Base-by-base conservation (phyloP, 2,113 vertebrate genomes). In the Rhinichthys klamathensis region DNA sequence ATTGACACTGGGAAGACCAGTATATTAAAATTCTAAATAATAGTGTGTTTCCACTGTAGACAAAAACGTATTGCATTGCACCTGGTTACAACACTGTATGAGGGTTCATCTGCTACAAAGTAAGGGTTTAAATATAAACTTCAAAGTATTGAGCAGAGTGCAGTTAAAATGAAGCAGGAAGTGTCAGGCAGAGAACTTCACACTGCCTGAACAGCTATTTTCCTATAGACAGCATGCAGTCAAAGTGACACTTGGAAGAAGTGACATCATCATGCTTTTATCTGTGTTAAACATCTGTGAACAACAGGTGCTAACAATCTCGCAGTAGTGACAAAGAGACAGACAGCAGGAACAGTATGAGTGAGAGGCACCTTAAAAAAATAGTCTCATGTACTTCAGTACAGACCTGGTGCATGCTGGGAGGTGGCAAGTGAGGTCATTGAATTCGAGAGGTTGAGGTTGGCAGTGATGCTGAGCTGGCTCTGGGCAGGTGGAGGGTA, bases 361-460 rank as follows among this genome's bases (percentile, higher is more conserved):
- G 27, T 67, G 15, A 67, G 13, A 67, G 30, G 2, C 63, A 67
- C 7, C 15, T 67, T 72, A 2, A 41, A 13, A 41, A 70, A 70
- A 23, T 10, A 12, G 21, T 35, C 30, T 67, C 18, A 35, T 10
- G 32, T 70, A 38, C 18, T 10, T 56, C 54, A 56, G n/a, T 41
- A 56, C 95, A 93, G 89, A 99, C 98, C 98, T 96, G 97, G 97
- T 84, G 97, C 97, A 93, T 99, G 98, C 94, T 99, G 98, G 85
- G 97, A 99, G 74, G 97, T 99, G 83, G 97, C 98, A 76, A 99
- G 96, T 38, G 98, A 99, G 94, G 97, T 99, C 97, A 99, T 98
- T 93, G 98, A 99, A 93, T 98, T 99, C 86, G 98, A 99, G 81
- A 99, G 96, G 94, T 98, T 99, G 88, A 99, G 96, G 94, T 99